Evolutionary conservation across 2,113 vertebrate species (phyloP).

Genomic region (Motacilla alba): DNA sequence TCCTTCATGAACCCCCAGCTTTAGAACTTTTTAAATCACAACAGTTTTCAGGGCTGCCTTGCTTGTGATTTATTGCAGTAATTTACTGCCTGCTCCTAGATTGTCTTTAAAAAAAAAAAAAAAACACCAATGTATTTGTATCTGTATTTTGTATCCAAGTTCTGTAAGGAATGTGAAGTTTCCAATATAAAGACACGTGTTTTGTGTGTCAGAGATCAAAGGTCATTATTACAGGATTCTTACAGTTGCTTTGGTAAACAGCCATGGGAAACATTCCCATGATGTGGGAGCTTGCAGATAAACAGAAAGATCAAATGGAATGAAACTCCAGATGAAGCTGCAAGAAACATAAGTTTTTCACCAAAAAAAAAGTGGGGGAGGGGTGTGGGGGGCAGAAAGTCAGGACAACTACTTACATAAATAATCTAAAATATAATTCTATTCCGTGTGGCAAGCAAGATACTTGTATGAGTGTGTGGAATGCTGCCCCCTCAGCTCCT

Average conservation of each 20-base stretch:
- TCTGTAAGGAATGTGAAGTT: background rate
- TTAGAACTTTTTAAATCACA: background rate
- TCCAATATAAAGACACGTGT: background rate
- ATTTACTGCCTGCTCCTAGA: background rate
- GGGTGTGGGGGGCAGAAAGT: background rate
- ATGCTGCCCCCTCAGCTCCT: background rate
- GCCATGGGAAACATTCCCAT: background rate
- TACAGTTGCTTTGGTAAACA: background rate
- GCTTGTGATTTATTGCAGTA: background rate
- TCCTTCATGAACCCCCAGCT: background rate
- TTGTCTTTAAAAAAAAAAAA: background rate
- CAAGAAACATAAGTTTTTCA: background rate
- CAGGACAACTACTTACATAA: background rate
- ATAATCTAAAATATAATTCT: background rate
- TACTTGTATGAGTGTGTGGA: background rate
- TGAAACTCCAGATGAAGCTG: background rate
- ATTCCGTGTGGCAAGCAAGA: background rate
- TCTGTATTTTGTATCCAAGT: background rate
- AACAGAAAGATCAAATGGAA: background rate
- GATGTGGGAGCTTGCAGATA: background rate
- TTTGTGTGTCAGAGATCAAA: background rate
- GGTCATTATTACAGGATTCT: background rate
- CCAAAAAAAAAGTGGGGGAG: rapidly evolving
- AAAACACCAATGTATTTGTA: background rate
- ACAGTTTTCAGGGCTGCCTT: background rate